Conservation (phyloP, 2,113 vertebrate genomes). For the Andinoacara biseriatus region DNA sequence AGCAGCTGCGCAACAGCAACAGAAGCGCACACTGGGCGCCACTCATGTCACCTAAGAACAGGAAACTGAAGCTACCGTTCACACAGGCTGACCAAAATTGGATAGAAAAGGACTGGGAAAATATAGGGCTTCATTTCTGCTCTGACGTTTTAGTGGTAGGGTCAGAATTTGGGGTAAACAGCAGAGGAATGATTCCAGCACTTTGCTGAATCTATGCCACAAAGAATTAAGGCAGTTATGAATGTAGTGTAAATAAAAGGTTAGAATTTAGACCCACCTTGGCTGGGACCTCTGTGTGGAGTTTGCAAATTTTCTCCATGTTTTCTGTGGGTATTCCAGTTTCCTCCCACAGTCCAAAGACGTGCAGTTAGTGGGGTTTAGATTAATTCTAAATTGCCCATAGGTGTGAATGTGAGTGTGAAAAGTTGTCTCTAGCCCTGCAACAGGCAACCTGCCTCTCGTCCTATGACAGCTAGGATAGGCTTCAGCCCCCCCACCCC, state of each 20-base stretch:
- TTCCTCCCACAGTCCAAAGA: too few relatives aligned
- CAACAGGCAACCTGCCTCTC: too few relatives aligned
- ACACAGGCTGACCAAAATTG: background rate
- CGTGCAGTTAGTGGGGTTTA: too few relatives aligned
- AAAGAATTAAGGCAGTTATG: background rate
- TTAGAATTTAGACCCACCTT: background rate
- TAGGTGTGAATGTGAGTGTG: too few relatives aligned
- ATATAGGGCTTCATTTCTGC: background rate
- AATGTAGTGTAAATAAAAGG: background rate
- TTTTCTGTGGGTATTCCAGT: too few relatives aligned
- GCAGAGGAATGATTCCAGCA: background rate
- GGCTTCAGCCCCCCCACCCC: too few relatives aligned
- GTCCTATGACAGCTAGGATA: too few relatives aligned
- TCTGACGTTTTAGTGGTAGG: background rate
- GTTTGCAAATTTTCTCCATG: too few relatives aligned
- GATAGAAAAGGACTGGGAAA: background rate
- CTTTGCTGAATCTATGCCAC: background rate
- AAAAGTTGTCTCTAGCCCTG: too few relatives aligned
- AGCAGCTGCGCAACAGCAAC: background rate
- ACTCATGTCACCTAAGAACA: background rate
- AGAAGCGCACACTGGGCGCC: background rate
- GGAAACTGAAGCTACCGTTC: background rate
- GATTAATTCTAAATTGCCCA: too few relatives aligned
- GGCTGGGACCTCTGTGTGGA: too few relatives aligned
- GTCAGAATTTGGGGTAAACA: background rate